Evolutionary conservation across 1,140 invertebrate species (phyloP).

Genomic region (Cardiocondyla obscurior): DNA sequence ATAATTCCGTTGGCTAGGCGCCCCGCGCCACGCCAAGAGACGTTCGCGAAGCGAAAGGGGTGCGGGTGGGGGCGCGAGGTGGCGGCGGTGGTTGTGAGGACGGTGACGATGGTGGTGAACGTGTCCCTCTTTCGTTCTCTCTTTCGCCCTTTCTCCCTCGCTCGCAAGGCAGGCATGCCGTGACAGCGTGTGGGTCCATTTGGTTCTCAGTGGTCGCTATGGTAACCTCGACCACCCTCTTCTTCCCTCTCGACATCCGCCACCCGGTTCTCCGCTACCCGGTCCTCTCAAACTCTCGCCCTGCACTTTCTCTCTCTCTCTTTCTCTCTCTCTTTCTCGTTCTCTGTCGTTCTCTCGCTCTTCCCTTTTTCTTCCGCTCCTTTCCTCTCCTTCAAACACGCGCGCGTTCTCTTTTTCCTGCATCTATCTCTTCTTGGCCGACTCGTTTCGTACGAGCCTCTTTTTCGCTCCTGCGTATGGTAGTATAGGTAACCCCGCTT

Average conservation of each 20-base stretch:
- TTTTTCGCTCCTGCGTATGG: slow-evolving; percentile 17
- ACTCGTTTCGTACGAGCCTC: slow-evolving; percentile 35
- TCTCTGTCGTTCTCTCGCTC: slow-evolving; percentile 29
- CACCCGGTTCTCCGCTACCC: slow-evolving; percentile 58
- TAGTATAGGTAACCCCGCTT: neutral
- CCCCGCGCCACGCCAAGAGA: slow-evolving; percentile 40
- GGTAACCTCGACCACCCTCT: slow-evolving; percentile 78
- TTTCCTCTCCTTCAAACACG: slow-evolving; percentile 30
- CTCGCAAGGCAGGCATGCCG: slow-evolving; percentile 71
- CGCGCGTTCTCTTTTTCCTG: slow-evolving; percentile 5
- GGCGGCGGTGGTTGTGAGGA: slow-evolving; percentile 28
- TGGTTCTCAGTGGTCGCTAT: slow-evolving; percentile 79
- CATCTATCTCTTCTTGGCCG: slow-evolving; percentile 12
- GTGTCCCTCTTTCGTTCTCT: slow-evolving; percentile 52
- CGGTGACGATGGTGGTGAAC: slow-evolving; percentile 61
- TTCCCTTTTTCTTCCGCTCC: slow-evolving; percentile 24
- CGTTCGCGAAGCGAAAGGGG: neutral
- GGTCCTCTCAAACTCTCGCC: slow-evolving; percentile 52
- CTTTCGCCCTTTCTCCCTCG: slow-evolving; percentile 67
- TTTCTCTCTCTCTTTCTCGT: slow-evolving; percentile 41
- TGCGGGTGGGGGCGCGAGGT: slow-evolving; percentile 23
- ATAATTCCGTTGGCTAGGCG: slow-evolving; percentile 72
- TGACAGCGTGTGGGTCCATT: slow-evolving; percentile 79
- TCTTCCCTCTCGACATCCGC: slow-evolving; percentile 71
- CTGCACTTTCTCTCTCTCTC: neutral